Conservation (phyloP, 2,797 vertebrate species). For the Argyrosomus regius region DNA sequence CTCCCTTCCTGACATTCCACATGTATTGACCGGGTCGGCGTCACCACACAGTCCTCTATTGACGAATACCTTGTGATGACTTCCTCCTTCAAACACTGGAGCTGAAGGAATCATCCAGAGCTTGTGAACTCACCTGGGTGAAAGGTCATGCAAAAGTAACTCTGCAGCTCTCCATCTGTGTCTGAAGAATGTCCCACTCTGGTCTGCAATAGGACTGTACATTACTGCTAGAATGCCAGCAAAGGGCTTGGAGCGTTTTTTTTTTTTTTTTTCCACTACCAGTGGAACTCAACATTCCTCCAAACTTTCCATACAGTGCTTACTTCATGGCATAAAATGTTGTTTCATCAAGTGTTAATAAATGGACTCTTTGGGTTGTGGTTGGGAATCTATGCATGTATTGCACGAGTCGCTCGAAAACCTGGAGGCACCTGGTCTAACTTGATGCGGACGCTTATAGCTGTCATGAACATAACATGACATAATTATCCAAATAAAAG, state of each 20-base stretch:
- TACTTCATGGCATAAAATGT: conserved; percentile 31
- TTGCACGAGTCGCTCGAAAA: neutral
- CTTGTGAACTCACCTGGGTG: conserved; percentile 17
- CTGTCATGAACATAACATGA: conserved; percentile 29
- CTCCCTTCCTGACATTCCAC: conserved; percentile 47
- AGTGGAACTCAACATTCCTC: conserved; percentile 57
- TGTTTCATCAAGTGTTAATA: conserved; percentile 45
- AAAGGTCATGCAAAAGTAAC: conserved; percentile 37
- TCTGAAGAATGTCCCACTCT: conserved; percentile 59
- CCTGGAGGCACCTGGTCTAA: conserved; percentile 45
- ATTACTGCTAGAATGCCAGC: conserved; percentile 36
- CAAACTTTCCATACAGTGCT: conserved; percentile 54
- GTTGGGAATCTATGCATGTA: conserved; percentile 1
- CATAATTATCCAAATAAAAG: conserved; percentile 52
- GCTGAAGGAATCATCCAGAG: neutral
- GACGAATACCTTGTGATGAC: conserved; percentile 24
- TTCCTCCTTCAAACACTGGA: neutral
- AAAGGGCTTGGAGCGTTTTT: conserved; percentile 39
- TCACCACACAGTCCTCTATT: conserved; percentile 8
- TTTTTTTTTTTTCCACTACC: conserved; percentile 48
- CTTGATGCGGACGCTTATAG: neutral
- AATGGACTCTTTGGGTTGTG: conserved; percentile 34
- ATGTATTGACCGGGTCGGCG: conserved; percentile 28
- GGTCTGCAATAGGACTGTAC: conserved; percentile 49
- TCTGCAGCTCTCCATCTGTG: conserved; percentile 11